These are phyloP conservation scores for Telenomus remus DNA, from an alignment of 1,140 invertebrate species.

Conservation along the genomic window DNA sequence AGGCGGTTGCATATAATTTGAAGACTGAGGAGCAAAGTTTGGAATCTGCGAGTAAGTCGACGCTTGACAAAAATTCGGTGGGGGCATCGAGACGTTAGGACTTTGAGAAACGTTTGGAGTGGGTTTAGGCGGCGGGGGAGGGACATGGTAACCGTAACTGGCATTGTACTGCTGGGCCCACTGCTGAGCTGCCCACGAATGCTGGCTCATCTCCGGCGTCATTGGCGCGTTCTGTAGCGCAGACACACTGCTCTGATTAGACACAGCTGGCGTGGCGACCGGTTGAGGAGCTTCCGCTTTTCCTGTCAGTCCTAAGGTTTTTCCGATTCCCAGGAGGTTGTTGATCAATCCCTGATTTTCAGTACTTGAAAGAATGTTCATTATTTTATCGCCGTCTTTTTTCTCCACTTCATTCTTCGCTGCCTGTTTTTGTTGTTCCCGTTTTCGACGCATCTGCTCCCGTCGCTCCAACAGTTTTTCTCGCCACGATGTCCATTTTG, in stretches of 20 bases:
- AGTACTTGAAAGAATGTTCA: slow-evolving; percentile 71
- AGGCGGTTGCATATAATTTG: slow-evolving; percentile 57
- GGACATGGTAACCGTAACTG: slow-evolving; percentile 41
- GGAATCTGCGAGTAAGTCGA: slow-evolving; percentile 44
- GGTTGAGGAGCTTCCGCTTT: slow-evolving; percentile 61
- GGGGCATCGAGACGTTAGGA: slow-evolving; percentile 54
- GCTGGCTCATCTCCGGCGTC: slow-evolving; percentile 60
- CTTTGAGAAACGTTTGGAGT: slow-evolving; percentile 20
- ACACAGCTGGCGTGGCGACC: slow-evolving; percentile 5
- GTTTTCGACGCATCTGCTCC: slow-evolving; percentile 86
- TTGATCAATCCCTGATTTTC: slow-evolving; percentile 73
- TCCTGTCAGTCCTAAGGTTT: slow-evolving; percentile 70
- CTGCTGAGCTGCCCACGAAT: slow-evolving; percentile 67
- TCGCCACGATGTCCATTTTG: slow-evolving; percentile 87
- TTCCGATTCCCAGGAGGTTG: slow-evolving; percentile 72
- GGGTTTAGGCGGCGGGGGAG: slow-evolving; percentile 16
- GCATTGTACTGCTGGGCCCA: slow-evolving; percentile 71
- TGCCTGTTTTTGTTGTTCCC: slow-evolving; percentile 72
- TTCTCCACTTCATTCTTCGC: slow-evolving; percentile 64
- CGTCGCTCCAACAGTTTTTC: slow-evolving; percentile 84
- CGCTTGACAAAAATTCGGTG: slow-evolving; percentile 46
- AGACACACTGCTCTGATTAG: slow-evolving; percentile 32
- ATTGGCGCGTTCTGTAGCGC: slow-evolving; percentile 58
- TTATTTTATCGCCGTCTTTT: slow-evolving; percentile 71
- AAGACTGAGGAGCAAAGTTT: slow-evolving; percentile 49